phyloP scores from a whole-genome alignment of 2,888 invertebrate genomes.

The Matsumyia berberina region DNA sequence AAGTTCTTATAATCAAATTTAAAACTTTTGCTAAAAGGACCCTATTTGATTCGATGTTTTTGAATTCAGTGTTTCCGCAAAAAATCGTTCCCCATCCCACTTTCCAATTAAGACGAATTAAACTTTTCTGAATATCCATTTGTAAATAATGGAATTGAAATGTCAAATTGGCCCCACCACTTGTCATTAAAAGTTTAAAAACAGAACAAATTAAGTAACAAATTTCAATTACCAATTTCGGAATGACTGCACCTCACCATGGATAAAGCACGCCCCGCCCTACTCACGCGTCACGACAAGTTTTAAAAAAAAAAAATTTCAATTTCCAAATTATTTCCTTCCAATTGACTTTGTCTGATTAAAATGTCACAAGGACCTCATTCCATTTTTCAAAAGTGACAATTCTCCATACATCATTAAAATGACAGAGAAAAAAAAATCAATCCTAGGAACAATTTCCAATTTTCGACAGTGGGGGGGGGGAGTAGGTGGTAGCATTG shows the following conservation, averaged over 20 bases:
- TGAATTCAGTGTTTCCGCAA: no score
- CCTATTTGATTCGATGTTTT: no score
- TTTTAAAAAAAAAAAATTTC: neutral
- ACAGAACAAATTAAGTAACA: neutral
- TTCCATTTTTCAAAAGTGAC: constrained; percentile 19
- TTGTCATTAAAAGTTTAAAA: constrained; percentile 10
- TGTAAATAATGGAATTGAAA: neutral
- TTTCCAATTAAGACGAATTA: no score
- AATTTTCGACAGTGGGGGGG: constrained; percentile 20
- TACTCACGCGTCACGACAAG: neutral
- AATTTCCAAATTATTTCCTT: constrained; percentile 19
- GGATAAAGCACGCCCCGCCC: constrained; percentile 25
- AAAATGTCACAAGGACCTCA: constrained; percentile 21
- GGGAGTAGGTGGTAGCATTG: constrained; percentile 24
- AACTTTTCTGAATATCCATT: neutral
- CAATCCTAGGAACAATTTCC: constrained; percentile 19
- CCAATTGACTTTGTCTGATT: constrained; percentile 43
- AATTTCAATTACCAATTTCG: constrained; percentile 13
- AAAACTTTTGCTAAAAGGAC: no score
- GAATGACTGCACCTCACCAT: neutral
- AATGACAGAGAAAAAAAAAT: constrained; percentile 8
- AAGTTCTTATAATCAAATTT: no score
- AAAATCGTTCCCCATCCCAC: no score
- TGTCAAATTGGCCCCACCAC: neutral
- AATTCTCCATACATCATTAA: neutral